Percentiles rank a stretch among this genome's conserved stretches.
These are phyloP conservation scores for Ciona savignyi DNA, from an alignment of 23 tunicate genomes.

Conservation along the genomic window DNA sequence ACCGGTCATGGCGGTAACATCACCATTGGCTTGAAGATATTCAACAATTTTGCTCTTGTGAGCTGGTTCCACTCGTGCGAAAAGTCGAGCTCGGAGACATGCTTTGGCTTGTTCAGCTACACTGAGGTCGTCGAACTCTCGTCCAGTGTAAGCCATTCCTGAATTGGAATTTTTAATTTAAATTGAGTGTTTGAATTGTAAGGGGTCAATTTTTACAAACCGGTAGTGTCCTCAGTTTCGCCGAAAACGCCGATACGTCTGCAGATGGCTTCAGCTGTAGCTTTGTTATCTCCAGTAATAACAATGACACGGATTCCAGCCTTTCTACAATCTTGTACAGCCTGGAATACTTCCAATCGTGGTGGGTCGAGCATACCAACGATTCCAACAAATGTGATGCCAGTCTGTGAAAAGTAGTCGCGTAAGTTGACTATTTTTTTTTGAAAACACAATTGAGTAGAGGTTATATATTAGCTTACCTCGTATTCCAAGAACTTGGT, in stretches of 20 bases:
- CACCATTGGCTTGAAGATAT: slow-evolving; percentile 93
- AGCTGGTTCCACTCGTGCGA: slow-evolving; percentile 99
- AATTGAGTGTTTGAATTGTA: background rate
- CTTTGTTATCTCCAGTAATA: slow-evolving; percentile 99
- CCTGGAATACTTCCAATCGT: slow-evolving; percentile 89
- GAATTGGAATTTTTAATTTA: background rate
- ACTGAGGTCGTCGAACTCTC: slow-evolving; percentile 89
- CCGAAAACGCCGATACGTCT: slow-evolving; percentile 96
- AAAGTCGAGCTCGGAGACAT: slow-evolving; percentile 81
- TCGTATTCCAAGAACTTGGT: slow-evolving; percentile 90
- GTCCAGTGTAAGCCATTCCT: slow-evolving; percentile 95
- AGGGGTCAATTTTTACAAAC: slow-evolving; percentile 10
- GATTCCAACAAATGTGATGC: slow-evolving; percentile 96
- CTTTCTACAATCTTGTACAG: slow-evolving; percentile 88
- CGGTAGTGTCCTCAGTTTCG: slow-evolving; percentile 87
- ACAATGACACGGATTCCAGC: slow-evolving; percentile 99
- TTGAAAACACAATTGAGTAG: background rate
- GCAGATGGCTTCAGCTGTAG: slow-evolving; percentile 99
- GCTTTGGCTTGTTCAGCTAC: slow-evolving; percentile 75
- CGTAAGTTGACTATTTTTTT: background rate
- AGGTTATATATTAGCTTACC: slow-evolving; percentile 6
- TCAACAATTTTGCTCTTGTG: slow-evolving; percentile 99
- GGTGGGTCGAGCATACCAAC: slow-evolving; percentile 99
- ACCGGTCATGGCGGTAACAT: slow-evolving; percentile 99
- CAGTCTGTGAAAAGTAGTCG: slow-evolving; percentile 26